Base-by-base conservation (phyloP, 2,888 invertebrate species). In the Lordiphosa andalusiaca region DNA sequence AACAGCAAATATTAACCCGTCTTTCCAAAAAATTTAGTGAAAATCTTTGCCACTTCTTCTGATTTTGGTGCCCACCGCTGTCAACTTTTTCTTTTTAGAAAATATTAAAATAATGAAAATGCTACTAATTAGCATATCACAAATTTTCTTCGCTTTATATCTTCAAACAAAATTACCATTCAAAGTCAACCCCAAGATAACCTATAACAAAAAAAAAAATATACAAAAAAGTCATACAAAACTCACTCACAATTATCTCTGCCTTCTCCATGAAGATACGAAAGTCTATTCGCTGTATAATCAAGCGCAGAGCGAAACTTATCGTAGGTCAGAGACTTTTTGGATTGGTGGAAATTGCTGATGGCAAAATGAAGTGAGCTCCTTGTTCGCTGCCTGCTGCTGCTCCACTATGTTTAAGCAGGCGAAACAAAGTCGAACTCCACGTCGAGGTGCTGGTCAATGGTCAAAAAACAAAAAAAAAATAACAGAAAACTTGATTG, bases 361-460 rank as follows among this genome's bases (percentile, higher is more conserved):
- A 46, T 57, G 71, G 77, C 63, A 21, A 68, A 68, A 48, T 60
- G 37, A 65, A 73, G 73, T 65, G 41, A 57, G 61, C 53, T 67
- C 62, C 51, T 60, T 73, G 63, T 57, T 53, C 44, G 47, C 54
- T 42, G 40, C 63, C 25, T 33, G 12, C 21, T 33, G 12, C 21
- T 55, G 78, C 80, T 76, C 58, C 71, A 73, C 80, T 77, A 70
- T 83, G 72, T 83, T 83, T 77, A 77, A 55, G 71, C 62, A 75
- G 76, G 47, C 72, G 59, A 53, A 53, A 64, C 48, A 58, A 57
- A 69, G 42, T 63, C 56, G 65, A 72, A 65, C 44, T 23, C 59
- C 41, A 57, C 58, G 74, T 71, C 66, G 63, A 67, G 63, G 47
- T 66, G 73, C 65, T 78, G 83, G 83, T 83, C 76, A 77, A 83